A percentile compares a stretch with the other conserved stretches of the same genome.
Conservation (phyloP, 2,113 vertebrate species). For the Penelope pileata region DNA sequence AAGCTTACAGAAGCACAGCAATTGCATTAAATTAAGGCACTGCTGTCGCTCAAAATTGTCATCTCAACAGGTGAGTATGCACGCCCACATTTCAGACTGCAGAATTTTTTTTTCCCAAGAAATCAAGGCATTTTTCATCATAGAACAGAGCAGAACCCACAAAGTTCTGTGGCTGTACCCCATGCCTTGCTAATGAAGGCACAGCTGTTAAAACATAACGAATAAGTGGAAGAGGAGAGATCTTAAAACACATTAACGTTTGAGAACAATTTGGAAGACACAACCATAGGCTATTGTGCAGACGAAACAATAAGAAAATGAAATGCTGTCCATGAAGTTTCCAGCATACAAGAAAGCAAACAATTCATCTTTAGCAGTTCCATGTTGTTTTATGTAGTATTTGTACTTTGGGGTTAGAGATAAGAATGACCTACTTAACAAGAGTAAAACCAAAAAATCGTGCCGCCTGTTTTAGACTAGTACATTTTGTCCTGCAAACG, state of each 20-base stretch:
- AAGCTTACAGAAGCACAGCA: background rate
- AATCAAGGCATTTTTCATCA: background rate
- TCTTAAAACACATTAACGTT: background rate
- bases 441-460: background rate
- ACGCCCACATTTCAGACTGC: background rate
- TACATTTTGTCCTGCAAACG: background rate
- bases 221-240: background rate
- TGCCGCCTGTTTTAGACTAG: background rate
- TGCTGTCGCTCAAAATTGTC: background rate
- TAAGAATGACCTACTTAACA: background rate
- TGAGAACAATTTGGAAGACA: background rate
- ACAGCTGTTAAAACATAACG: background rate
- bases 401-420: background rate
- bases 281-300: background rate
- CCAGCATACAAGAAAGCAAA: background rate
- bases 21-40: background rate
- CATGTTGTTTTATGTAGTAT: accelerated
- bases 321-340: background rate
- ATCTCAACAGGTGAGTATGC: background rate
- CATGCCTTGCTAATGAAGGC: background rate
- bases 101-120: background rate
- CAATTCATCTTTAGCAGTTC: background rate
- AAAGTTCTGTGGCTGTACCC: background rate
- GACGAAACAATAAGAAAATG: background rate
- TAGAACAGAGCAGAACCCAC: background rate